Evolutionary conservation across 2,797 vertebrate species (phyloP).

Genomic region (Spatula versicolor): DNA sequence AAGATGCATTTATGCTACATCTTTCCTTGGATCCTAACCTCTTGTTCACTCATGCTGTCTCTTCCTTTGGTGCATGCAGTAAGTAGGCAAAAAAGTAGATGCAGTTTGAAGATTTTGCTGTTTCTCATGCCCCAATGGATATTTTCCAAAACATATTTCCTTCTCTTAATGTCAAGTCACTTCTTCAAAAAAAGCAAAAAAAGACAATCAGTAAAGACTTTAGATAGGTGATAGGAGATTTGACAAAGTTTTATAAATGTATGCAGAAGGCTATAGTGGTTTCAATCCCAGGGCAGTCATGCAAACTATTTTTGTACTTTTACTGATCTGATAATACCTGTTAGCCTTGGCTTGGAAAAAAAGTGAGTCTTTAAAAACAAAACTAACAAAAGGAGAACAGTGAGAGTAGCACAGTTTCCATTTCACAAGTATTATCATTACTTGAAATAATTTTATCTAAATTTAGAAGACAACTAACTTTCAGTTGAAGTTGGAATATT

Average conservation of each 20-base stretch:
- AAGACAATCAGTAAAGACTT: background rate
- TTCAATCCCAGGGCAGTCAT: background rate
- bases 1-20: background rate
- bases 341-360: background rate
- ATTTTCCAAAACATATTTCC: background rate
- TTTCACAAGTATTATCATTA: background rate
- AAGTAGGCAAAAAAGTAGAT: background rate
- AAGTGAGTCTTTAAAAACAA: background rate
- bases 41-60: background rate
- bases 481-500: background rate
- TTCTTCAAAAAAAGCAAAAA: background rate
- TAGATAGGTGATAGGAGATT: background rate
- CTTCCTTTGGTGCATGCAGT: background rate
- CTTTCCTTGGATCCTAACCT: background rate
- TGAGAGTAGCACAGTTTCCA: background rate
- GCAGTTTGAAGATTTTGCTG: background rate
- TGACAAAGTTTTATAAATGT: background rate
- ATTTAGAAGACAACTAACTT: background rate
- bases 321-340: background rate
- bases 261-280: background rate
- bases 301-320: background rate
- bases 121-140: background rate
- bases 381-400: background rate
- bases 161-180: background rate
- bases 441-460: background rate